Evolutionary conservation across 2,113 vertebrate species (phyloP), one percentile per base, ranked within the genome.

Genomic region (Neomonachus schauinslandi): DNA sequence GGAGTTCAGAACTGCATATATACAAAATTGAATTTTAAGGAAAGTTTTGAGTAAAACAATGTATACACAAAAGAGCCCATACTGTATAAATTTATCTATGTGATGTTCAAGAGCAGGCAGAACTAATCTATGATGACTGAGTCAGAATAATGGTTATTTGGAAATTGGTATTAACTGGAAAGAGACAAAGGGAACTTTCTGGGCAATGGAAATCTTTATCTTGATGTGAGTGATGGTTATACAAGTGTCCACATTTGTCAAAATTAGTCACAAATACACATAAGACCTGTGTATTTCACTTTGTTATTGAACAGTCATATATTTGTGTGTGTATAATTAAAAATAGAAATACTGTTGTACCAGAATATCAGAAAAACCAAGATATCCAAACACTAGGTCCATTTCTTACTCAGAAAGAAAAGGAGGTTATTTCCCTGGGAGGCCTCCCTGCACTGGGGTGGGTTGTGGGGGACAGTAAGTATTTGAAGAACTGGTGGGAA

Each of bases 391-490:
- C 10, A 85, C 28, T 33, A 57, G 24, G 7, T 51, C 15, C 14
- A 65, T 46, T 79, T 33, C 80, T 61, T 14, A 33, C 16, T 53
- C 7, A 33, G 76, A 39, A 90, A 42, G 51, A 81, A 92, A 7
- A 84, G 13, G 19, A 15, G 81, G 0, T 51, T 10, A 21, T 53
- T 16, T 55, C 36, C 46, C 2, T 4, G 61, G 33, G 18, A 63
- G 19, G 0, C 28, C 7, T 16, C n/a, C 39, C 5, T 46, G 6
- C 11, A 4, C 22, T 16, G 12, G 10, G n/a, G n/a, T 53, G 28
- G 22, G 13, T 15, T 28, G 24, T 72, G 2, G 1, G 53, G 59
- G 10, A 26, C 12, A 10, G 26, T 0, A 53, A 26, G 46, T 67
- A 33, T 51, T 12, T 53, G 8, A 16, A 42, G 22, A 71, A n/a